Base-by-base conservation (phyloP, 2,888 invertebrate species). In the Teleogryllus oceanicus region DNA sequence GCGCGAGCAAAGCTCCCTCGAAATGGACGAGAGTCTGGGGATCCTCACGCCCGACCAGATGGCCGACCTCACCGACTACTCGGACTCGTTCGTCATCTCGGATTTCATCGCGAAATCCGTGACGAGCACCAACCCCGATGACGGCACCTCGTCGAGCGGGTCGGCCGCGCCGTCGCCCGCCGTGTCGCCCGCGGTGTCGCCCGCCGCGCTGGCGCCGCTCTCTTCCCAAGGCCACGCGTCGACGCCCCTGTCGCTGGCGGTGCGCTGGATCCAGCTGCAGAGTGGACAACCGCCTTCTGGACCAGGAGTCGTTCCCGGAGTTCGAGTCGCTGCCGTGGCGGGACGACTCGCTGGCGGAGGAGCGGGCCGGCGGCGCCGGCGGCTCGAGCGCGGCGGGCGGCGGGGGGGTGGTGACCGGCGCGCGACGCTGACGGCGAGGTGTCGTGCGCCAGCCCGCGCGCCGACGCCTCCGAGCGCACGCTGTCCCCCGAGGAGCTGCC, bases 1-100 rank as follows among this genome's bases (percentile, higher is more conserved):
- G 78, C 91, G 90, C 85, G 94, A 94, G 86, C 92, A 94, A 85
- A 93, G 94, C 86, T 96, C 95, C 2, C 91, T 94, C 84, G 95
- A 93, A 83, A 88, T 91, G 85, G 92, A 95, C 85, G 95, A 96
- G 85, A 94, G 94, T 84, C 88, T 96, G 84, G 96, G 96, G 10
- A 96, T 96, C 84, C 88, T 96, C 82, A 95, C 96, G 13, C 95
- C 96, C 0, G 95, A 95, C 88, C 95, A 96, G 87, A 95, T 96
- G 94, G 87, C 88, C 82, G 93, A 94, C 85, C 92, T 91, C 84
- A 90, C 86, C 62, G 81, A 80, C 49, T 74, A 74, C 62, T 78
- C 76, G 80, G 79, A 20, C 5, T 21, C 76, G 76, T 79, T 76
- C 21, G 51, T 79, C 11, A 16, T 78, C 11, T 49, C 49, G 13